Evolutionary conservation across 2,888 invertebrate species (phyloP).

Genomic region (Lepidochitona cinerea): DNA sequence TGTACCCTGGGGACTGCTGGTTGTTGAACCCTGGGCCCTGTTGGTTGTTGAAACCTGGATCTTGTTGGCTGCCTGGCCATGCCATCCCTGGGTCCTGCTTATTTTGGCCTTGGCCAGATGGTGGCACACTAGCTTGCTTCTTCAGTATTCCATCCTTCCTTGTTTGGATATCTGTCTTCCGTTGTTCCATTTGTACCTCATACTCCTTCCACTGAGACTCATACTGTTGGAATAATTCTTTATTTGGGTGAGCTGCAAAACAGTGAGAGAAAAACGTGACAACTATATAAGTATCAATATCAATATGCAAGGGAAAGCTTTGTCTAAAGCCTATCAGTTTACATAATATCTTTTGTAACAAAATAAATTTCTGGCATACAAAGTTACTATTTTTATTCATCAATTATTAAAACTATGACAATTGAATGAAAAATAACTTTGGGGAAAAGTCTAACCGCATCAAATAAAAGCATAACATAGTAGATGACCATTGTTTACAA

Average conservation of each 20-base stretch:
- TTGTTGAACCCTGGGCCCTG: neutral
- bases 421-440: too few species aligned
- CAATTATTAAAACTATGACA: too few species aligned
- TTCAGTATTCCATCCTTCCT: slow-evolving; percentile 46
- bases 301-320: too few species aligned
- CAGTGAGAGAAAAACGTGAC: too few species aligned
- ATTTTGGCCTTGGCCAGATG: neutral
- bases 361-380: too few species aligned
- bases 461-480: too few species aligned
- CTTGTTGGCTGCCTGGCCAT: neutral
- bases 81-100: neutral
- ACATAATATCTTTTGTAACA: too few species aligned
- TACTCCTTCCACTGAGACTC: slow-evolving; percentile 90
- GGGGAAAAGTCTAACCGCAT: slow-evolving; percentile 8
- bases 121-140: slow-evolving; percentile 11
- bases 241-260: slow-evolving; percentile 84
- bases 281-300: too few species aligned
- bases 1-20: too few species aligned
- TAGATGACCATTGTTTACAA: too few species aligned
- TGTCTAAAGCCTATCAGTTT: too few species aligned
- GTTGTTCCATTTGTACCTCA: slow-evolving; percentile 67
- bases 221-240: slow-evolving; percentile 77
- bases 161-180: slow-evolving; percentile 49
- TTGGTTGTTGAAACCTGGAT: neutral
- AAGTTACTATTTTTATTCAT: too few species aligned